Evolutionary conservation across 1,140 invertebrate genomes (phyloP), one percentile per base, ranked within the genome.

Genomic region (Schlechtendalia chinensis): DNA sequence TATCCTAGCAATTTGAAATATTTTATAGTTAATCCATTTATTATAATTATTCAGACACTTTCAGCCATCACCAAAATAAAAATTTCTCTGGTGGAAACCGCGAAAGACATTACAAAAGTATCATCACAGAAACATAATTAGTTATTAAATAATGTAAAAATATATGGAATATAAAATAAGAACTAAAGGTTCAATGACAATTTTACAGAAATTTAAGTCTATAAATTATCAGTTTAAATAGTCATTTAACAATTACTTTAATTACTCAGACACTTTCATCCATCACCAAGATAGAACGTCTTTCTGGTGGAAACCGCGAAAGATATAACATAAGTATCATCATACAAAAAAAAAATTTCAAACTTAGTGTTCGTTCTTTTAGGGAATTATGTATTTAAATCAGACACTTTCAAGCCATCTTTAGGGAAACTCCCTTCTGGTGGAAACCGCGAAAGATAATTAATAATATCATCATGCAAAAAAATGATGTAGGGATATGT

Each of bases 371-470:
- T n/a, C n/a, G n/a, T n/a, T n/a, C n/a, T n/a, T n/a, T 39, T 39
- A 39, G 32, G 8, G 8, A 39, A 39, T 16, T n/a, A 59, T 59
- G 14, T 61, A 61, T 29, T 61, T 61, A 29, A 29, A 61, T 72
- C 47, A 72, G 47, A 72, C 69, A 72, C 69, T 72, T 72, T 72
- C 69, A 29, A 54, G 32, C 47, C 69, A 72, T 54, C 80, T 71
- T n/a, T 16, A 59, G 32, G 29, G 14, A 22, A 24, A 53, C 24
- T 2, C 8, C 81, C 27, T 2, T 81, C 63, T 71, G 80, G 80
- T 71, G 80, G 65, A 81, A 81, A 81, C 80, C 69, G 80, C 69
- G 80, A 81, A 81, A 81, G 71, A 81, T 74, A 53, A 32, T 56
- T 10, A 50, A n/a, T n/a, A 17, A 53, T 65, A 59, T 81, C 81